These are phyloP conservation scores for Chaetodon auriga DNA, from an alignment of 2,113 vertebrate genomes.

Conservation along the genomic window DNA sequence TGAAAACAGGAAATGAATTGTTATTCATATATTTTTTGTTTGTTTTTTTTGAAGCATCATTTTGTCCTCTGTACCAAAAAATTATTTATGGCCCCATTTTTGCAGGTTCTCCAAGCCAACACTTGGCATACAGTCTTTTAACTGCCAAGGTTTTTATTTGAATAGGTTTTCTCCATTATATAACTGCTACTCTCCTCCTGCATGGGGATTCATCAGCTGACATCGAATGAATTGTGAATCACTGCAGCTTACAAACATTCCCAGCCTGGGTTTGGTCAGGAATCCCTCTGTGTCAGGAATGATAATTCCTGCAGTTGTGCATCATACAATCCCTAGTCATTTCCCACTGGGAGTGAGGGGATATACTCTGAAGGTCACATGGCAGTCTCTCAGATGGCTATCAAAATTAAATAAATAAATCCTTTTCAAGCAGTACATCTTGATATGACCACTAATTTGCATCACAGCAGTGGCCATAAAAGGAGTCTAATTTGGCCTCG, in stretches of 20 bases:
- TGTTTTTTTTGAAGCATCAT: neutral
- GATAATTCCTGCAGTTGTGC: slow-evolving; percentile 13
- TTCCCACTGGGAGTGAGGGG: neutral
- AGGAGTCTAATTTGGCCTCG: slow-evolving; percentile 14
- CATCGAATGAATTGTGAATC: neutral
- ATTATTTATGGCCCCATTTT: neutral
- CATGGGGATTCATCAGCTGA: neutral
- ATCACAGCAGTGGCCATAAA: slow-evolving; percentile 41
- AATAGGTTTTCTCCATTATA: neutral
- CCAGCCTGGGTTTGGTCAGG: slow-evolving; percentile 25
- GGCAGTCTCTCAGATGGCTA: too few species aligned
- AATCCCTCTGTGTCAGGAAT: slow-evolving; percentile 23
- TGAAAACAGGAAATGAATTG: neutral
- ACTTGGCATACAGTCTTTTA: neutral
- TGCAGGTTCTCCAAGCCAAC: neutral
- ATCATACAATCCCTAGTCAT: neutral
- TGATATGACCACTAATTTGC: slow-evolving; percentile 36
- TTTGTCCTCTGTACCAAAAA: neutral
- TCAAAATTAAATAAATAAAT: neutral
- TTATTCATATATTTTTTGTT: neutral
- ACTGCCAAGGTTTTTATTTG: neutral
- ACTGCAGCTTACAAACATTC: slow-evolving; percentile 36
- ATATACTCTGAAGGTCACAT: neutral
- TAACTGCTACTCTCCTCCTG: neutral
- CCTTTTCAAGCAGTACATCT: neutral